phyloP scores from a whole-genome alignment of 2,797 vertebrate species.

The Pagetopsis macropterus region DNA sequence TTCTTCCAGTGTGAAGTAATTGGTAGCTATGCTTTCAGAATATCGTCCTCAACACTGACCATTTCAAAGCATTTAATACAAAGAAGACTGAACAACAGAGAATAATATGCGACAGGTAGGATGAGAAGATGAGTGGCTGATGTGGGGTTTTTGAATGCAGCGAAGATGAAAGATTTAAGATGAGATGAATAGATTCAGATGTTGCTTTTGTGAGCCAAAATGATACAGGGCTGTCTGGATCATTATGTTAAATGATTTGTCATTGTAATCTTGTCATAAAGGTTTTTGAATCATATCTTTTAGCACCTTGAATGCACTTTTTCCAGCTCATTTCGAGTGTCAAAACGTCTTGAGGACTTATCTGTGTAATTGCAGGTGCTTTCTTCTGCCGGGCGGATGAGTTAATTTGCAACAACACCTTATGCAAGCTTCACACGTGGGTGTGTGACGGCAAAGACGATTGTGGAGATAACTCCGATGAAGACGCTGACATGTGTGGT shows the following conservation, averaged over 20 bases:
- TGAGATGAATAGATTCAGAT: constrained; percentile 2
- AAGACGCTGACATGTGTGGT: constrained; percentile 95
- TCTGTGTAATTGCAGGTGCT: constrained; percentile 83
- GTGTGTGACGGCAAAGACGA: constrained; percentile 98
- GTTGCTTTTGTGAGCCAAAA: constrained; percentile 6
- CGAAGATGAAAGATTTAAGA: background rate
- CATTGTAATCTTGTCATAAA: constrained; percentile 5
- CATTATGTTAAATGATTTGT: constrained; percentile 22
- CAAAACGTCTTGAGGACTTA: background rate
- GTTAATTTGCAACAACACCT: constrained; percentile 97
- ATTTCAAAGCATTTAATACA: background rate
- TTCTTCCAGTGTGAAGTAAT: constrained; percentile 24
- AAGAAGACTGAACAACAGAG: background rate
- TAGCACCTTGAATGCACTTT: constrained; percentile 2
- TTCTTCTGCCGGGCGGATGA: constrained; percentile 95
- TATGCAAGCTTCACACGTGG: constrained; percentile 97
- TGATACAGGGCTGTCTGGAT: constrained; percentile 14
- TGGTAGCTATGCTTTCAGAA: constrained; percentile 31
- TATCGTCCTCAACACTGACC: background rate
- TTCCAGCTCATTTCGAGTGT: background rate
- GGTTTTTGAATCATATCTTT: constrained; percentile 2
- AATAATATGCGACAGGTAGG: background rate
- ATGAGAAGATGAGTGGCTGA: background rate
- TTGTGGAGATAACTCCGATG: constrained; percentile 98
- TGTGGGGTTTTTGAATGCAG: background rate